Base-by-base conservation (phyloP, 1,140 invertebrate species). In the Hetaerina americana region DNA sequence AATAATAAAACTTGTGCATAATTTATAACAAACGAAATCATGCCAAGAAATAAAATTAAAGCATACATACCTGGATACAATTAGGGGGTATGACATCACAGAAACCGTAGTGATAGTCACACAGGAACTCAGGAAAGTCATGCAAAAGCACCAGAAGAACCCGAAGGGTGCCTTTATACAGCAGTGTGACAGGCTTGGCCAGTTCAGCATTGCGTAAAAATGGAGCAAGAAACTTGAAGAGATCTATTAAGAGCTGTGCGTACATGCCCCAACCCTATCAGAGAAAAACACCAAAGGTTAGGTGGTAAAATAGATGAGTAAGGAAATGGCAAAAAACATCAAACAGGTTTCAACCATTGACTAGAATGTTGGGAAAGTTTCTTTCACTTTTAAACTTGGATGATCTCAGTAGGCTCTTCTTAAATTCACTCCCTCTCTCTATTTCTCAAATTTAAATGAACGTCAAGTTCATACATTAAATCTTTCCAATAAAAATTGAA, bases 51-150 rank as follows among this genome's bases (percentile, higher is more conserved):
- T 26, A 26, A 71, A 27, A 5, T 70, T 5, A 27, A 10, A 12
- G 24, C 5, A 71, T 27, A 25, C 26, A 66, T 71, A 78, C 78
- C 81, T 98, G 97, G 76, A 99, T 97, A 79, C 97, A 99, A 80
- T 99, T 99, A 0, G 96, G 93, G 74, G 97, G 97, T 77, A 99
- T 99, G 66, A 95, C 95, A 82, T 99, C 97, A 81, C 97, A 99
- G 82, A 99, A 98, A n/a, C 94, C 92, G 79, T 98, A 99, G 79
- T 99, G 96, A 80, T 98, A 99, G 78, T 99, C 97, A 79, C 96
- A 98, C 26, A 99, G 85, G 79, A 99, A 98, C 80, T 99, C 98
- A 0, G 98, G 98, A 81, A 99, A 99, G 81, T 99, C 98, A 78
- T 99, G 97, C 1, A 99, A 84, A 15, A 99, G 83, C 0, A 99